Evolutionary conservation across 1,140 invertebrate genomes (phyloP), one percentile per base, ranked within the genome.

Genomic region (Cyrtorhinus lividipennis): DNA sequence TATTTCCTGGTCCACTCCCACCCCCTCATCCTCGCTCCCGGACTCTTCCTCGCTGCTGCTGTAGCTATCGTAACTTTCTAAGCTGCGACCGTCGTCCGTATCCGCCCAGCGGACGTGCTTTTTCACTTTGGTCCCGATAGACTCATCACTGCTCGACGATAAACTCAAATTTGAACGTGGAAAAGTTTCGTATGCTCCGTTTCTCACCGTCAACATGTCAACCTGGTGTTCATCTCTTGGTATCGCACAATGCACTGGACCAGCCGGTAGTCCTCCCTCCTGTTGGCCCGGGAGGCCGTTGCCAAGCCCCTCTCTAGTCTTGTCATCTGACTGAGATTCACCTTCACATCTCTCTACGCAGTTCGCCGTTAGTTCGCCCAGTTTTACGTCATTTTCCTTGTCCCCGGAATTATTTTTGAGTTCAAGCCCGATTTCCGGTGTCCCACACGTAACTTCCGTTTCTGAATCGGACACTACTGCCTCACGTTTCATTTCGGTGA

Each of bases 41-140:
- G 12, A 15, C 12, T 22, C 20, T 15, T 38, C 30, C 30, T 38
- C 30, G 20, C 48, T 53, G 48, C 48, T 53, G 48, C 48, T 53
- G 48, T 53, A 53, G 20, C 48, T 53, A 20, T 53, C 48, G 48
- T 53, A 53, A 53, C 48, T 53, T 20, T 53, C 48, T 20, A 53
- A 20, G 20, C 48, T 53, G 5, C 48, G 8, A 5, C 48, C 48
- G 8, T 53, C 48, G 18, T 53, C 48, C 10, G 48, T 53, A 20
- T 53, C 48, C 48, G 48, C 48, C 48, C 48, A 53, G 5, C 48
- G 10, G 48, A 53, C 48, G 48, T 53, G 48, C 20, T 53, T 53
- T 53, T 53, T 53, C 48, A 53, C 48, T 53, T 53, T 53, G 48
- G 48, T 22, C 20, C 48, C 48, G 5, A 53, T 53, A 10, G 48